A percentile compares a stretch with the other conserved stretches of the same genome.
Evolutionary conservation across 1,140 invertebrate genomes (phyloP).

Genomic region (Campoletis sonorensis): DNA sequence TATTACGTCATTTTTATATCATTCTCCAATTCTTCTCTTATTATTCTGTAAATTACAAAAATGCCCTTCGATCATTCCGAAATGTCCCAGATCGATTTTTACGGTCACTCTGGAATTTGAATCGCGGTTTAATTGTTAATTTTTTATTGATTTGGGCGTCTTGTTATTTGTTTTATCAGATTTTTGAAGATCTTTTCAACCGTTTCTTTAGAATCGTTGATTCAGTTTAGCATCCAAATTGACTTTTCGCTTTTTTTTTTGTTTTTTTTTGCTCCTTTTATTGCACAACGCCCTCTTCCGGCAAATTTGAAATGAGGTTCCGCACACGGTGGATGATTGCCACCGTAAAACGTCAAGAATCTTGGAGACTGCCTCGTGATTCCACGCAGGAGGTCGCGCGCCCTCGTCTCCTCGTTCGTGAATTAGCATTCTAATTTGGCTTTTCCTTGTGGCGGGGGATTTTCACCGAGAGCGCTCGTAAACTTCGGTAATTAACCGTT

Average conservation of each 20-base stretch:
- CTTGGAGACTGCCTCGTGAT: slow-evolving; percentile 52
- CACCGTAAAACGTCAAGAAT: slow-evolving; percentile 52
- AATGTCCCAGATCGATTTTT: no score
- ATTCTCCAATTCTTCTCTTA: background rate
- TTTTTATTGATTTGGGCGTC: no score
- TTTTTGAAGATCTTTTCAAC: background rate
- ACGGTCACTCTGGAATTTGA: no score
- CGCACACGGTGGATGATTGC: slow-evolving; percentile 29
- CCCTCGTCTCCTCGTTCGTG: slow-evolving; percentile 48
- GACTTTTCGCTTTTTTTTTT: background rate
- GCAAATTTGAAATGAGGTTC: slow-evolving; percentile 1
- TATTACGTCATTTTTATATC: slow-evolving; percentile 26
- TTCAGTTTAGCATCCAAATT: background rate
- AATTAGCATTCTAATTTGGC: slow-evolving; percentile 72
- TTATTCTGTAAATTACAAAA: background rate
- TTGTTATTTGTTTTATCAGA: no score
- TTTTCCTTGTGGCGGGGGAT: slow-evolving; percentile 37
- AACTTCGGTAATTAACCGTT: slow-evolving; percentile 69
- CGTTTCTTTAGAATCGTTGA: background rate
- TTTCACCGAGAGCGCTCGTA: slow-evolving; percentile 57
- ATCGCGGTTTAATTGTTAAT: background rate
- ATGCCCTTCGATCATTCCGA: no score
- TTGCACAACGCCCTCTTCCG: background rate
- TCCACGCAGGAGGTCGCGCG: slow-evolving; percentile 40
- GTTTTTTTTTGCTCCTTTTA: slow-evolving; percentile 23